Base-by-base conservation (phyloP, 2,113 vertebrate genomes). In the Holacanthus passer region DNA sequence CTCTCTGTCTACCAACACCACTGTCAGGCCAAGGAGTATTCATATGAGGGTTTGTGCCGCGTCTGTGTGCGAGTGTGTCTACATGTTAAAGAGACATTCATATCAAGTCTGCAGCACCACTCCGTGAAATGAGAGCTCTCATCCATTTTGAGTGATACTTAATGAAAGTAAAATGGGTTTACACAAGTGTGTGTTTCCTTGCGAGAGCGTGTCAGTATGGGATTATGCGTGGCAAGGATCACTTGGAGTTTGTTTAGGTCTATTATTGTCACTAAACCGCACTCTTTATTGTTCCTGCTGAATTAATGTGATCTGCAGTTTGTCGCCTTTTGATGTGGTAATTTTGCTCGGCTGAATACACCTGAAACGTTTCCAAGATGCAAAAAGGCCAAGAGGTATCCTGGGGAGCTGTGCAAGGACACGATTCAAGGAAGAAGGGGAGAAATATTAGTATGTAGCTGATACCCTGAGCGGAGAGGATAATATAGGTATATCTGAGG, bases 151-250 rank as follows among this genome's bases (percentile, higher is more conserved):
- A 89, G 87, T 84, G 83, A 88, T 79, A 79, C 85, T 90, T 89
- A 87, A 91, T 90, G 83, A 85, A 87, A 87, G 77, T 79, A 79
- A 89, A 91, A 89, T 87, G 76, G 78, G 69, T 83, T 88, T 87
- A 86, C 82, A 79, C 78, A 76, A 83, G 79, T 68, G 71, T 86
- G 65, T 65, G 70, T 81, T 76, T 87, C 81, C 74, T 81, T 55
- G 73, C 43, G 32, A 53, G 64, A 78, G 78, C 22, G 22, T 60
- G 80, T 79, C 75, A 45, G 37, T 31, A 45, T 41, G 70, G 63
- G 81, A 89, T 90, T 89, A 83, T 74, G 65, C 7, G 16, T 73
- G 56, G 73, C 60, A 48, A 62, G 86, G 73, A 82, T 83, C 80
- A 79, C 31, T 71, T 22, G 19, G 52, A 74, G 58, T 84, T 74